Conservation (phyloP, 2,888 invertebrate genomes). For the Morpho achilles region DNA sequence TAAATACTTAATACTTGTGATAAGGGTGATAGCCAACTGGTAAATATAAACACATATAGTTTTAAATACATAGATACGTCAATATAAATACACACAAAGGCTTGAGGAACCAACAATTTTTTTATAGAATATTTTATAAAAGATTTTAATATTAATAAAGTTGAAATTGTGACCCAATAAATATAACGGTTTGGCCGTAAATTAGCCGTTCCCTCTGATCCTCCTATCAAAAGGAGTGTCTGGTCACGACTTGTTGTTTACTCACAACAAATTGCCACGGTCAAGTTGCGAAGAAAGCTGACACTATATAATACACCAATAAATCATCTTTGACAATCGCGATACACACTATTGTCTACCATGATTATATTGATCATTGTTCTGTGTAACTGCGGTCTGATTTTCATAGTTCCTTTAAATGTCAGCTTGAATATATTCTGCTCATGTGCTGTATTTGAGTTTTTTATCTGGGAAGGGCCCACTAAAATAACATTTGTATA, state of each 20-base stretch:
- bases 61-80: no score
- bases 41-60: no score
- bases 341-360: slow-evolving; percentile 16
- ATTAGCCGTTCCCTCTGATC: slow-evolving; percentile 56
- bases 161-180: slow-evolving; percentile 27
- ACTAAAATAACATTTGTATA: no score
- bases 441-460: background rate
- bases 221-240: slow-evolving; percentile 55
- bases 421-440: background rate
- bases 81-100: no score
- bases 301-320: slow-evolving; percentile 40
- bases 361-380: slow-evolving; percentile 13
- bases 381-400: background rate
- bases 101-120: no score
- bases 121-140: no score
- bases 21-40: no score
- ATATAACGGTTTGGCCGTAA: slow-evolving; percentile 66
- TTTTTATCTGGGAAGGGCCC: no score
- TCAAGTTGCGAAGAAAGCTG: slow-evolving; percentile 47
- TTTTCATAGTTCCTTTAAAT: slow-evolving; percentile 4
- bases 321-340: slow-evolving; percentile 29
- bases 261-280: slow-evolving; percentile 64
- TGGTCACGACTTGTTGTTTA: slow-evolving; percentile 72
- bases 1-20: no score
- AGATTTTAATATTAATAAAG: slow-evolving; percentile 7